These are phyloP conservation scores for Colinus virginianus DNA, from an alignment of 2,113 vertebrate species.

Conservation along the genomic window DNA sequence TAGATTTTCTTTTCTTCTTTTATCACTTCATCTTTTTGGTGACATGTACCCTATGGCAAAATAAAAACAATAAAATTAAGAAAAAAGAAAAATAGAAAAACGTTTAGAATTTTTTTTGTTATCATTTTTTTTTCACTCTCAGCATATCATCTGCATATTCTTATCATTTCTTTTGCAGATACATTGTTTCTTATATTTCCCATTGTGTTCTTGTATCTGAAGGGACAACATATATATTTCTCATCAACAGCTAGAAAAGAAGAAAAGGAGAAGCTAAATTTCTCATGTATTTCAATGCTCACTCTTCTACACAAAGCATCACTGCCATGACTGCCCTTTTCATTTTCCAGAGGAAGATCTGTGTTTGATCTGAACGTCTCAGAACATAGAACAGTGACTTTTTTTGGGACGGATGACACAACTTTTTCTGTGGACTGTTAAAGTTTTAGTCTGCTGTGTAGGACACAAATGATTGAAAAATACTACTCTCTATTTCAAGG, in stretches of 20 bases:
- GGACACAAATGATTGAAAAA: not conserved
- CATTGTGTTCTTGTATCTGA: not conserved
- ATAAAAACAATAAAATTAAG: not conserved
- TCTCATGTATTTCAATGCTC: not conserved
- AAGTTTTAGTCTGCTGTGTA: not conserved
- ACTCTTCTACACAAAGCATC: fast-evolving
- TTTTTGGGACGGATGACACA: not conserved
- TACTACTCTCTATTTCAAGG: not conserved
- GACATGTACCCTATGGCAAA: not conserved
- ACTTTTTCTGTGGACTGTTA: not conserved
- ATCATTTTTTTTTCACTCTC: not conserved
- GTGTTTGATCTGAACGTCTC: not conserved
- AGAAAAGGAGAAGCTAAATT: not conserved
- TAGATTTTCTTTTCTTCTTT: not conserved
- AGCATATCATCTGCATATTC: not conserved
- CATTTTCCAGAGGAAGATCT: not conserved
- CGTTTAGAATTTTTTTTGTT: not conserved
- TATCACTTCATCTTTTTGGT: not conserved
- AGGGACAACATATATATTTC: not conserved
- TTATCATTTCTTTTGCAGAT: not conserved
- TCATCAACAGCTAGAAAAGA: not conserved
- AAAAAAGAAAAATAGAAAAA: not conserved
- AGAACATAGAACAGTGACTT: not conserved
- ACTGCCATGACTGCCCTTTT: fast-evolving
- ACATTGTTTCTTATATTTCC: not conserved